A percentile compares a stretch with the other conserved stretches of the same genome.
Evolutionary conservation across 2,797 vertebrate genomes (phyloP).

Genomic region (Schizopygopsis pylzovi): DNA sequence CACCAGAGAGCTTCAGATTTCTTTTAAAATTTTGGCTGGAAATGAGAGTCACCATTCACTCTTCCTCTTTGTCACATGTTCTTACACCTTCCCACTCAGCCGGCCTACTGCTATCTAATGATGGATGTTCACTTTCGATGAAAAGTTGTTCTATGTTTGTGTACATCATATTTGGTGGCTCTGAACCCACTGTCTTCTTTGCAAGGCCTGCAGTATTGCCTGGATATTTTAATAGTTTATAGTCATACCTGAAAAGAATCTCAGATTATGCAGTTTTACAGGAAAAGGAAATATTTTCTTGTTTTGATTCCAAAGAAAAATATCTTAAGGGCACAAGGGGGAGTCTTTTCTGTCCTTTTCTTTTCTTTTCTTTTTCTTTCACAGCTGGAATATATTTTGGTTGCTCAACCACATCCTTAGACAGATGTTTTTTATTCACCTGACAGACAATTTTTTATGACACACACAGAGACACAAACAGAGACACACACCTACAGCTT

Average conservation of each 20-base stretch:
- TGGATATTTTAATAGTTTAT: background rate
- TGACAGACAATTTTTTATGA: background rate
- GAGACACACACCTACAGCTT: background rate
- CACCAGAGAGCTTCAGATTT: conserved; percentile 39
- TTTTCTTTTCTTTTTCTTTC: background rate
- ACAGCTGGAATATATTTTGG: conserved; percentile 2
- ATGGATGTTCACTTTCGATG: conserved; percentile 25
- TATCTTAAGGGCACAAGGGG: background rate
- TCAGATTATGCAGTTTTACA: background rate
- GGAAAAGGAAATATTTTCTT: conserved; percentile 1
- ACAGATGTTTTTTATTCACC: background rate
- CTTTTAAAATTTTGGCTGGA: conserved; percentile 47
- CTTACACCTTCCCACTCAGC: conserved; percentile 56
- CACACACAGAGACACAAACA: background rate
- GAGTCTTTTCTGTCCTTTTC: background rate
- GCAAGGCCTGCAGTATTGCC: background rate
- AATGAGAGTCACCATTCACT: conserved; percentile 25
- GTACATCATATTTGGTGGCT: background rate
- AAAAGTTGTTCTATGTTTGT: background rate
- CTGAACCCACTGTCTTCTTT: background rate
- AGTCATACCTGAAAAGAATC: too few relatives aligned
- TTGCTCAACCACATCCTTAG: conserved; percentile 39
- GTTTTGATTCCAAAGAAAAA: background rate
- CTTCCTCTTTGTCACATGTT: conserved; percentile 41
- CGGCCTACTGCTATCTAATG: conserved; percentile 41